Base-by-base conservation (phyloP, 2,113 vertebrate species). In the Bufo bufo region DNA sequence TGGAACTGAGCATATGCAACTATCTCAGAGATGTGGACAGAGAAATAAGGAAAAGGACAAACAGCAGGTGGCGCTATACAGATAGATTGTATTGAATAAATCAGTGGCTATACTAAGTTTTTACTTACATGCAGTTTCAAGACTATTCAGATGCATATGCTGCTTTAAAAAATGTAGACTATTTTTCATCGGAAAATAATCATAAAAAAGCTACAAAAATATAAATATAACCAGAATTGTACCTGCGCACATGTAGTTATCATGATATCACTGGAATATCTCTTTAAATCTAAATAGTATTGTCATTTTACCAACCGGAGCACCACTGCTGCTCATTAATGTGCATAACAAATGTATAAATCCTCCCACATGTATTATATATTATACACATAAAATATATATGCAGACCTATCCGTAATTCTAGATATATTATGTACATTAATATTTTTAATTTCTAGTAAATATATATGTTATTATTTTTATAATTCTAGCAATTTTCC, bases 401-500 rank as follows among this genome's bases (percentile, higher is more conserved):
- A 75, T 49, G 72, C 72, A 71, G 33, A 33, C 33, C 50, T 50
- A 20, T 47, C 72, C 47, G 20, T 75, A 50, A 50, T 75, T 50
- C 45, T 47, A 20, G 47, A 17, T 20, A 50, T 43, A 50, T 2
- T 19, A 10, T 75, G 47, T 20, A 50, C 72, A 50, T 50, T 75
- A 75, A 75, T 50, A 50, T 16, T 75, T 20, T 43, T 50, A 49
- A 59, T 59, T 61, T 81, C 23, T 43, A 61, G 50, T 45, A 81
- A 61, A 59, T 81, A 45, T 81, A 81, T 81, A 43, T 19, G 23
- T 66, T 83, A 52, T 66, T 65, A 82, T 19, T 79, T 13, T 1
- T 59, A 43, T 7, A 45, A 45, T 79, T 58, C 9, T 17, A 47
- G 13, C 49, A 83, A 3, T 16, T 52, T 84, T 52, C n/a, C n/a